These are phyloP conservation scores for Drosophila rellima DNA, from an alignment of 2,888 invertebrate species.

Conservation along the genomic window DNA sequence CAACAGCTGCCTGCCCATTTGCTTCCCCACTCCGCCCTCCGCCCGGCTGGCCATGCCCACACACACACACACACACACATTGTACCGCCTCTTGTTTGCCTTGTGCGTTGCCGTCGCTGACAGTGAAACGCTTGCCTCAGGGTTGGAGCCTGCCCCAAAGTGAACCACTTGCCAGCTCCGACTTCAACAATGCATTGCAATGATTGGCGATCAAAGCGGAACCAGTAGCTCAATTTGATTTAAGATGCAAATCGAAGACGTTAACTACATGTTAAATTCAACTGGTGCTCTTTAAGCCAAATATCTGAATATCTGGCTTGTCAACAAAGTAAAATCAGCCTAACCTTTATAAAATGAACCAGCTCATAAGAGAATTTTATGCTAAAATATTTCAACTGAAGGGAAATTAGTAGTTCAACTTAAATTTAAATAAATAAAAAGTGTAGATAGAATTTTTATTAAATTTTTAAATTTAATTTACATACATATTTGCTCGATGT, in stretches of 20 bases:
- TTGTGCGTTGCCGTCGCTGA: slow-evolving; percentile 43
- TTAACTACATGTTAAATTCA: background rate
- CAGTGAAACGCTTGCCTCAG: slow-evolving; percentile 54
- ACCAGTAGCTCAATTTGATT: slow-evolving; percentile 3
- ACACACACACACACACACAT: slow-evolving; percentile 5
- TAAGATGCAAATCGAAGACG: background rate
- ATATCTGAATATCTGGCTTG: background rate
- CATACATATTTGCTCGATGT: too few species aligned
- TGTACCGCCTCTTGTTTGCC: slow-evolving; percentile 42
- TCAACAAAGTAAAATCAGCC: too few species aligned
- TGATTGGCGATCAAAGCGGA: background rate
- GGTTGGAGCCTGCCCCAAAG: slow-evolving; percentile 41
- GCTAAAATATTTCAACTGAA: background rate
- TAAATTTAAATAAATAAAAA: background rate
- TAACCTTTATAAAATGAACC: background rate
- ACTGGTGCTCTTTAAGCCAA: background rate
- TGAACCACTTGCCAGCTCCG: slow-evolving; percentile 22
- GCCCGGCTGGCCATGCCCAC: slow-evolving; percentile 1
- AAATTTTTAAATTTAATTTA: too few species aligned
- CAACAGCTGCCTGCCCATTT: slow-evolving; percentile 59
- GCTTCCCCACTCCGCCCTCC: background rate
- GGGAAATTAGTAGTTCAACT: background rate
- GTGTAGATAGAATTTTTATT: too few species aligned
- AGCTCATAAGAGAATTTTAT: background rate
- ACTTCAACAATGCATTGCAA: background rate